Conservation (phyloP, 1,140 invertebrate species). For the Gonatopus flavifemur region DNA sequence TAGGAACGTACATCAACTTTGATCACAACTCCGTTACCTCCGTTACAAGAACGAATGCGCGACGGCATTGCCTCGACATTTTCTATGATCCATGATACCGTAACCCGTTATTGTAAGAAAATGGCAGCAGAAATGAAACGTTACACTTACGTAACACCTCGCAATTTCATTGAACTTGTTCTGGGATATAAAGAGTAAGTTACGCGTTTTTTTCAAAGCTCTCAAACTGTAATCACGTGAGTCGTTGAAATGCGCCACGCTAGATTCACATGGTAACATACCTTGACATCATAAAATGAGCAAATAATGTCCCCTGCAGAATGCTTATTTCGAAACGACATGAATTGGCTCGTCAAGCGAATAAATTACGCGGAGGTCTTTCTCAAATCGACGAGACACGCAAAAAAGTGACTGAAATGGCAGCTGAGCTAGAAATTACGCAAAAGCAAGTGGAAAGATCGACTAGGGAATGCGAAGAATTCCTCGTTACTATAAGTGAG, state of each 20-base stretch:
- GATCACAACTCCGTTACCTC: conserved; percentile 17
- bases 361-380: conserved; percentile 60
- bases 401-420: conserved; percentile 76
- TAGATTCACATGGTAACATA: background rate
- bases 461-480: conserved; percentile 69
- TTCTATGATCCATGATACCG: conserved; percentile 76
- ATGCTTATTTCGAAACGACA: conserved; percentile 72
- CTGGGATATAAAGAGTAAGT: conserved; percentile 76
- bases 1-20: no score
- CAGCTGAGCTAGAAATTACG: conserved; percentile 75
- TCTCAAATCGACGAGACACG: conserved; percentile 59
- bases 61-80: conserved; percentile 71
- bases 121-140: conserved; percentile 77
- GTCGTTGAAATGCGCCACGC: background rate
- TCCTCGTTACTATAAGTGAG: conserved; percentile 66
- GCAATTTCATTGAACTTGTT: conserved; percentile 82
- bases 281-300: conserved; percentile 2
- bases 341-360: conserved; percentile 69
- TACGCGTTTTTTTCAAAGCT: background rate
- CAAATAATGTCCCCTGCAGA: conserved; percentile 52
- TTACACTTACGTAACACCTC: conserved; percentile 84
- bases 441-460: conserved; percentile 63
- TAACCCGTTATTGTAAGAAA: conserved; percentile 66
- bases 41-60: conserved; percentile 63
- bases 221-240: background rate